These are phyloP conservation scores for Trichacis sp. DNA, from an alignment of 2,888 invertebrate species.

Conservation along the genomic window DNA sequence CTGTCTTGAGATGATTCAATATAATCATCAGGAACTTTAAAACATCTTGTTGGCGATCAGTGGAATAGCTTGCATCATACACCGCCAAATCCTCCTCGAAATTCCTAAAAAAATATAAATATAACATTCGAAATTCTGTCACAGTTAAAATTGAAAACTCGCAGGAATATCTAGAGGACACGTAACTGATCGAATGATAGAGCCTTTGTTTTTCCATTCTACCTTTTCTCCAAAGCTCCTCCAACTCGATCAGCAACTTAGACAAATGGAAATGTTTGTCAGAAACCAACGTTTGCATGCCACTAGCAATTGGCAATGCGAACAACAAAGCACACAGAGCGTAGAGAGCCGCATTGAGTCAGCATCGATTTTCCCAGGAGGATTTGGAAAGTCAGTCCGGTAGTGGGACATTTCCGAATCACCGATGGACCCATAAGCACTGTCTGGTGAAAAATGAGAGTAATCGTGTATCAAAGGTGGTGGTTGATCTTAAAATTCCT, in stretches of 20 bases:
- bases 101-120: too few relatives aligned
- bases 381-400: constrained; percentile 60
- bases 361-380: constrained; percentile 62
- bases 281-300: constrained; percentile 39
- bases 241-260: constrained; percentile 47
- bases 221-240: constrained; percentile 52
- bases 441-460: constrained; percentile 34
- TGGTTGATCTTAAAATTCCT: too few relatives aligned
- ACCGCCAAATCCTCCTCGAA: constrained; percentile 55
- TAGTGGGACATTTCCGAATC: constrained; percentile 48
- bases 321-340: constrained; percentile 56
- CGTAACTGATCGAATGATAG: constrained; percentile 51
- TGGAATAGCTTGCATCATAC: constrained; percentile 55
- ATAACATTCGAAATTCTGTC: too few relatives aligned
- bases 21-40: constrained; percentile 60
- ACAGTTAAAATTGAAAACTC: too few relatives aligned
- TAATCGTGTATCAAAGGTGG: constrained; percentile 28
- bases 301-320: constrained; percentile 45
- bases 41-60: constrained; percentile 60
- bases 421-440: constrained; percentile 36
- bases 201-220: constrained; percentile 42
- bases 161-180: too few relatives aligned
- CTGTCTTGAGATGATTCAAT: constrained; percentile 56
- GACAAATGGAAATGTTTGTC: constrained; percentile 49
- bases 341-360: constrained; percentile 60